A percentile compares a stretch with the other conserved stretches of the same genome.
phyloP scores from a whole-genome alignment of 2,888 invertebrate genomes.

The Sarcophaga variegata region DNA sequence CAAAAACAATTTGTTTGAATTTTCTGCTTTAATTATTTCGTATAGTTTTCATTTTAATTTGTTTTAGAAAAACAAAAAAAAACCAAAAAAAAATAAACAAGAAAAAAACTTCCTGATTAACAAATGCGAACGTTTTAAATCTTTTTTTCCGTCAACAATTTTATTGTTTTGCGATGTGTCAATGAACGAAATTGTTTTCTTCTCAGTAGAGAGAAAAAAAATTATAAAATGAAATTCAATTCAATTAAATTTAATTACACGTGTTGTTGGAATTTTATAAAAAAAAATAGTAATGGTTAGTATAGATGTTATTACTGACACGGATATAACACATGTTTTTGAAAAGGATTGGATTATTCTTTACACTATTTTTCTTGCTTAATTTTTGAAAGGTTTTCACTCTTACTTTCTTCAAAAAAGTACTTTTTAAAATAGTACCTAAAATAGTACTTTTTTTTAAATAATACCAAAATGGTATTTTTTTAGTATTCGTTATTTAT shows the following conservation, averaged over 20 bases:
- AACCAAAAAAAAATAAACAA: not conserved
- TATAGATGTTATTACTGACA: not conserved
- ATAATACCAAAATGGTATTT: too few species aligned
- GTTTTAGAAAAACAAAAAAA: not conserved
- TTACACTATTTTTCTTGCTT: not conserved
- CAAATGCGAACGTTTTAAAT: not conserved
- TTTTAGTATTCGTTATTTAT: too few species aligned
- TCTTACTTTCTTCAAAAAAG: not conserved
- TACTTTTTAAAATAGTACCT: too few species aligned
- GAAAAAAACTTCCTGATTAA: not conserved
- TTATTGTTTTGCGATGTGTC: conserved; percentile 25
- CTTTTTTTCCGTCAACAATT: conserved; percentile 15
- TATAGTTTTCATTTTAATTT: not conserved
- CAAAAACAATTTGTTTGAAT: not conserved
- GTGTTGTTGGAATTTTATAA: not conserved
- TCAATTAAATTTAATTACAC: not conserved
- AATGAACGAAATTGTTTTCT: conserved; percentile 4
- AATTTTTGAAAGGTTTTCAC: not conserved
- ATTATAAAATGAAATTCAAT: not conserved
- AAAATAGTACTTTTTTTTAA: too few species aligned
- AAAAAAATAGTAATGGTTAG: not conserved
- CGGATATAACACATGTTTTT: too few species aligned
- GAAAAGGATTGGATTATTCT: too few species aligned
- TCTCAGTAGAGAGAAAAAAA: not conserved
- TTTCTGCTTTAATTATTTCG: not conserved